Evolutionary conservation across 2,888 invertebrate genomes (phyloP), one percentile per base, ranked within the genome.

Genomic region (Balanococcus diminutus): DNA sequence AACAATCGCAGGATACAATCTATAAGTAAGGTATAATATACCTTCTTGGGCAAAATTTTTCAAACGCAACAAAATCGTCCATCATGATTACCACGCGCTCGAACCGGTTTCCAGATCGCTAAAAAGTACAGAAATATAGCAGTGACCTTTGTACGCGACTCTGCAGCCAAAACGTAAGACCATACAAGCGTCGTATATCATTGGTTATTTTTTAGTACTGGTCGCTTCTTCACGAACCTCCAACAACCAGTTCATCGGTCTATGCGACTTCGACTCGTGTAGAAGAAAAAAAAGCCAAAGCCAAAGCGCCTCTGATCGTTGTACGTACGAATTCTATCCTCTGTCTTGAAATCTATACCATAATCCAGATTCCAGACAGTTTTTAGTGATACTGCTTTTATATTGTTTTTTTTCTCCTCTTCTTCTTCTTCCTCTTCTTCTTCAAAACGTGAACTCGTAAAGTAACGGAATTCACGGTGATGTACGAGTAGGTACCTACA

Each of bases 121-220:
- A 75, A 75, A 75, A 75, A 75, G 32, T 32, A 75, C 31, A 75
- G 75, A 75, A 75, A 72, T 72, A 42, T 75, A 75, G 75, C 75
- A 75, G 75, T 75, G 75, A 75, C 75, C 75, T 32, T 32, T 32
- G 75, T 75, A 28, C 11, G 11, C 31, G 19, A 36, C 32, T 32
- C 19, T 32, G 75, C 32, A 75, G 75, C 75, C 75, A n/a, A 75
- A 75, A 75, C 75, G 9, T 32, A 61, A 6, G 51, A 14, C 51
- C 8, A 51, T 51, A 4, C 36, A 6, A 51, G 11, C 31, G n/a
- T 75, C 75, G 75, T 75, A n/a, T 75, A 75, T 75, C 75, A 75
- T 32, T 32, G 32, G 3, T n/a, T 67, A 67, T n/a, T 75, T 75
- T 75, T 75, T 75, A 75, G 19, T 32, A 32, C 25, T 19, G n/a